Evolutionary conservation across 2,888 invertebrate species (phyloP), one percentile per base, ranked within the genome.

Genomic region (Branchipolynoe longqiensis): DNA sequence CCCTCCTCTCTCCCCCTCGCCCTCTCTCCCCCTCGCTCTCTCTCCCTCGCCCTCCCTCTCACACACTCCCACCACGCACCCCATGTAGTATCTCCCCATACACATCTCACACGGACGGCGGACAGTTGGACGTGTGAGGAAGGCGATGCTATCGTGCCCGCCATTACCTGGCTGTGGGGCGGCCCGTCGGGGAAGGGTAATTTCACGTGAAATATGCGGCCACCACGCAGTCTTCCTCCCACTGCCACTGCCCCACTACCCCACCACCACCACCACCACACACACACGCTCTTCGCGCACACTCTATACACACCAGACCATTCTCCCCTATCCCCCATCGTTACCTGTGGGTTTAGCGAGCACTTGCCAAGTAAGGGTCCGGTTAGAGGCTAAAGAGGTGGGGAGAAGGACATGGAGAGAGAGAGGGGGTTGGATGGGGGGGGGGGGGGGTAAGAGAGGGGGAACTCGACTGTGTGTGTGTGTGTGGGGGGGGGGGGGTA

Each of bases 161-260:
- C 41, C 78, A 78, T 78, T 78, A 41, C 54, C 48, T 41, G 78
- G 25, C 41, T 12, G 48, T 6, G 28, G 78, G 12, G 25, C 28
- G 12, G 78, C 28, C 31, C 48, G 78, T 28, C 3, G 54, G 78
- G 18, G 78, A 28, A 14, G 48, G 54, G 78, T 78, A 48, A 78
- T 78, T 78, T 25, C 78, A 25, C 12, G 48, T 78, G 78, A 78
- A 41, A 41, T 78, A 78, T 48, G 69, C n/a, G 69, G 69, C 69
- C 69, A n/a, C 69, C 69, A 69, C 69, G 38, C 69, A 14, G 69
- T n/a, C 69, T n/a, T n/a, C n/a, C n/a, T n/a, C n/a, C n/a, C n/a
- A n/a, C n/a, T n/a, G n/a, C n/a, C n/a, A n/a, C n/a, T n/a, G n/a
- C n/a, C n/a, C n/a, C n/a, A n/a, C n/a, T n/a, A n/a, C n/a, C n/a